Base-by-base conservation (phyloP, 2,113 vertebrate genomes). In the Sturnira hondurensis region DNA sequence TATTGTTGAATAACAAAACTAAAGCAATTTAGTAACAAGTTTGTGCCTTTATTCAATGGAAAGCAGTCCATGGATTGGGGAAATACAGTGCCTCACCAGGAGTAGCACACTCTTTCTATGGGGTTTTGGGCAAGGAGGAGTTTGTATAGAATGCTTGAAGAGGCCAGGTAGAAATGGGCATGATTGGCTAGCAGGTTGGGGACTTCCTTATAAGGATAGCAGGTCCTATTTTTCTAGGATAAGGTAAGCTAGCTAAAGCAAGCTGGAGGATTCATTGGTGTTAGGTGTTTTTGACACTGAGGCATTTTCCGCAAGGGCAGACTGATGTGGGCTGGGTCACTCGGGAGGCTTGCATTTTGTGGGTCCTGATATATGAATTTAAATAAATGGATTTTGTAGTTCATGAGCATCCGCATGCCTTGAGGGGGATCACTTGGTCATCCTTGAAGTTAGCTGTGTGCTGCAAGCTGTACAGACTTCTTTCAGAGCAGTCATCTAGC, bases 101-200 rank as follows among this genome's bases (percentile, higher is more conserved):
- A 22, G 71, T 5, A 71, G 31, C 12, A 33, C 36, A 19, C 36
- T 63, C 15, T 52, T 61, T 41, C 36, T 7, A 20, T 16, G 2
- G 36, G 22, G n/a, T 63, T 36, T 9, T 13, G 31, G 45, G 15
- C 1, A 5, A 36, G 28, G 4, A 1, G 0, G 1, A 63, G 43
- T 61, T 31, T 65, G 15, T 65, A 5, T 22, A 9, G 16, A 0
- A 3, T 16, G 0, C 63, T 47, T 15, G 28, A 88, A 41, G 85
- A 73, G 54, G 43, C 45, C 38, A 7, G 9, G 8, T 68, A 26
- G 76, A 82, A 63, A 22, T 2, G 47, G 36, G 20, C 76, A 15
- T n/a, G 7, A 52, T 11, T 52, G 43, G 7, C 85, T 73, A 52
- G 67, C n/a, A 58, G 33, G 33, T 7, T 6, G 11, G 31, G 9